phyloP scores from a whole-genome alignment of 1,140 invertebrate species.

The Drosophila bocqueti region DNA sequence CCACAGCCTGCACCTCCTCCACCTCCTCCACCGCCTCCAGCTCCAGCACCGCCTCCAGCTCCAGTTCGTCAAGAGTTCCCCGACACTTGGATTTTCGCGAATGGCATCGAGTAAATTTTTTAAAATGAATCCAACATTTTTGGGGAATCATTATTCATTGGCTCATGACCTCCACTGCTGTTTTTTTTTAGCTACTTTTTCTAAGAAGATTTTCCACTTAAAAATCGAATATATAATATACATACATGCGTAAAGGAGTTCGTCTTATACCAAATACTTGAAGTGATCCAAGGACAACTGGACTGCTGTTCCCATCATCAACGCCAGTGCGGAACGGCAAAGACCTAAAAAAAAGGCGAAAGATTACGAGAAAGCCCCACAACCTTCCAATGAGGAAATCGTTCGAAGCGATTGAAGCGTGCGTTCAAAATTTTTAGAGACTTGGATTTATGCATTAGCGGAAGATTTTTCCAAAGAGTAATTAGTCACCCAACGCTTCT shows the following conservation, averaged over 20 bases:
- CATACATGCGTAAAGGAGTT: neutral
- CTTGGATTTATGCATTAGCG: conserved; percentile 27
- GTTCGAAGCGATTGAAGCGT: too few species aligned
- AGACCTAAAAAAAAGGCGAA: too few species aligned
- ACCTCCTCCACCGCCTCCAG: too few species aligned
- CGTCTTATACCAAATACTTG: conserved; percentile 14
- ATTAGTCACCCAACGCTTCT: conserved; percentile 24
- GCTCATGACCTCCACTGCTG: neutral
- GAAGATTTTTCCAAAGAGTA: conserved; percentile 18
- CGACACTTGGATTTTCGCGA: conserved; percentile 28
- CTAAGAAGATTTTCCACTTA: too few species aligned
- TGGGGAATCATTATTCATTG: neutral
- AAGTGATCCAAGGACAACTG: conserved; percentile 4
- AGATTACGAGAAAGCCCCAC: too few species aligned
- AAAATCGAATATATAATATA: neutral
- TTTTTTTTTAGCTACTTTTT: neutral
- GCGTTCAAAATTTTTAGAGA: conserved; percentile 16
- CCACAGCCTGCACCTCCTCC: neutral
- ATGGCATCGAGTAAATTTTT: conserved; percentile 16
- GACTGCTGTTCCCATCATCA: too few species aligned
- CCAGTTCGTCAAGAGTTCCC: conserved; percentile 20
- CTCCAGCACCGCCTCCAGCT: neutral
- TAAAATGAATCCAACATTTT: neutral
- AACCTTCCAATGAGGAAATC: too few species aligned
- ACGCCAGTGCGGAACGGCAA: too few species aligned